Conservation (phyloP, 2,113 vertebrate species). For the Hassar affinis region DNA sequence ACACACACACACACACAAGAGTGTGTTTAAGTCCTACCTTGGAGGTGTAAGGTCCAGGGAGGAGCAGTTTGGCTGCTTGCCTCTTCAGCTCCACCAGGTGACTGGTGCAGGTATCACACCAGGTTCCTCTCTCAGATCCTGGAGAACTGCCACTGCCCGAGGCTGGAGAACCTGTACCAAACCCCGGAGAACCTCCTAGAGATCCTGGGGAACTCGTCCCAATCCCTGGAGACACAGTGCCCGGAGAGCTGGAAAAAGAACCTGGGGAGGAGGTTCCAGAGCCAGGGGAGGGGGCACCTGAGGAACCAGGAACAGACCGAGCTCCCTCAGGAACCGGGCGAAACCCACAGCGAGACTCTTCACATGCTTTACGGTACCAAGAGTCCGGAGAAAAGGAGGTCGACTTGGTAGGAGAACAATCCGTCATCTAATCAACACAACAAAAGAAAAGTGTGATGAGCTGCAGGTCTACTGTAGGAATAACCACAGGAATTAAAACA, state of each 20-base stretch:
- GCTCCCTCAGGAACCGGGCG: conserved; percentile 91
- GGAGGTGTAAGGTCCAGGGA: conserved; percentile 86
- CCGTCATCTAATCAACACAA: conserved; percentile 73
- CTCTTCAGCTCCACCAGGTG: conserved; percentile 92
- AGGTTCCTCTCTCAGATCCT: conserved; percentile 88
- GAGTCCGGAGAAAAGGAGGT: conserved; percentile 88
- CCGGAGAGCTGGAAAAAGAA: conserved; percentile 88
- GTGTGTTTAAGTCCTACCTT: conserved; percentile 77
- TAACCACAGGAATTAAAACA: background rate
- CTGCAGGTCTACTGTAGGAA: background rate
- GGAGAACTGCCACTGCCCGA: conserved; percentile 93
- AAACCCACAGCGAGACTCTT: conserved; percentile 80
- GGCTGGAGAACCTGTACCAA: conserved; percentile 85
- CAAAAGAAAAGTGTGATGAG: background rate
- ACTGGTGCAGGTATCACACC: conserved; percentile 94
- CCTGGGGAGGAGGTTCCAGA: conserved; percentile 93
- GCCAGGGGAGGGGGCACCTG: conserved; percentile 89
- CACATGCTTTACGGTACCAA: conserved; percentile 91
- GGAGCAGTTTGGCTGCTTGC: conserved; percentile 88
- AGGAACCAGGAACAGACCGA: conserved; percentile 89
- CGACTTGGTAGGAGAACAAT: conserved; percentile 87
- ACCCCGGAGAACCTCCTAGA: conserved; percentile 89
- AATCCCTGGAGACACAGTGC: conserved; percentile 88
- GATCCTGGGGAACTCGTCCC: conserved; percentile 90
- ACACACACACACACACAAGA: background rate